Conservation (phyloP, 1,140 invertebrate species). For the Bombyx mori region ASM3026992v2 NC_085127.1:6985501-6986000, state of each 20-base stretch:
- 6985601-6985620: constrained; percentile 9
- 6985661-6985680: not conserved
- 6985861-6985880: constrained; percentile 1
- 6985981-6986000: no score
- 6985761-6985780: constrained; percentile 19
- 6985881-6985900: no score
- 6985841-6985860: constrained; percentile 15
- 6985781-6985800: constrained; percentile 30
- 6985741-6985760: constrained; percentile 24
- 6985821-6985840: constrained; percentile 20
- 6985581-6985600: not conserved
- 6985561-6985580: no score
- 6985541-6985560: not conserved
- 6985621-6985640: constrained; percentile 30
- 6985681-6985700: constrained; percentile 4
- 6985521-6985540: constrained; percentile 4
- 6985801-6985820: constrained; percentile 30
- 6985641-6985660: constrained; percentile 22
- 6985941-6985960: no score
- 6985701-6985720: constrained; percentile 6
- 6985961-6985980: no score
- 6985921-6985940: no score
- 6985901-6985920: no score
- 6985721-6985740: constrained; percentile 25
- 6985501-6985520: constrained; percentile 17